Evolutionary conservation across 2,888 invertebrate species (phyloP).

Genomic region (Ectemnius cavifrons): DNA sequence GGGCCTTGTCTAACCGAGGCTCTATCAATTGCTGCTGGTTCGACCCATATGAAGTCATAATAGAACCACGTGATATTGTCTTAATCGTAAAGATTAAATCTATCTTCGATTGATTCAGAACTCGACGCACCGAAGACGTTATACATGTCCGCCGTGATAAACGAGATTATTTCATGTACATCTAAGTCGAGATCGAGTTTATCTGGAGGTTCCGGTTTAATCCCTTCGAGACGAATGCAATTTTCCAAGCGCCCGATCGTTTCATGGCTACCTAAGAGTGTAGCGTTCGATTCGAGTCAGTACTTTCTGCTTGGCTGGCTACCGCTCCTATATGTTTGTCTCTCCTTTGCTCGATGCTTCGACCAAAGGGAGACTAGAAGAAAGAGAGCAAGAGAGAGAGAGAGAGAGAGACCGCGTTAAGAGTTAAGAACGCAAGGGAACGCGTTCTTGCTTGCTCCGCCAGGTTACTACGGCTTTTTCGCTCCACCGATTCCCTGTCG

Average conservation of each 20-base stretch:
- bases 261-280: constrained; percentile 64
- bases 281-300: constrained; percentile 70
- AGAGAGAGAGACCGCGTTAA: constrained; percentile 45
- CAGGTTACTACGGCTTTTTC: constrained; percentile 55
- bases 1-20: no score
- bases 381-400: constrained; percentile 44
- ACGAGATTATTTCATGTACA: no score
- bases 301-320: constrained; percentile 72
- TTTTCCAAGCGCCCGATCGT: constrained; percentile 48
- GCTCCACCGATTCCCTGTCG: constrained; percentile 41
- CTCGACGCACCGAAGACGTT: no score
- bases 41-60: no score
- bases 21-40: no score
- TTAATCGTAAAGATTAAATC: no score
- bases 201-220: no score
- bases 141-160: no score
- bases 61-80: no score
- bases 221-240: not conserved
- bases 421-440: constrained; percentile 58
- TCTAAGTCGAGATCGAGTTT: no score
- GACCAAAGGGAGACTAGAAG: constrained; percentile 53
- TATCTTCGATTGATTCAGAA: no score
- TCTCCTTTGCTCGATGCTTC: constrained; percentile 57
- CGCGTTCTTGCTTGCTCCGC: constrained; percentile 58
- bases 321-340: constrained; percentile 65